Conservation (phyloP, 2,888 invertebrate species). For the Ectemnius continuus region DNA sequence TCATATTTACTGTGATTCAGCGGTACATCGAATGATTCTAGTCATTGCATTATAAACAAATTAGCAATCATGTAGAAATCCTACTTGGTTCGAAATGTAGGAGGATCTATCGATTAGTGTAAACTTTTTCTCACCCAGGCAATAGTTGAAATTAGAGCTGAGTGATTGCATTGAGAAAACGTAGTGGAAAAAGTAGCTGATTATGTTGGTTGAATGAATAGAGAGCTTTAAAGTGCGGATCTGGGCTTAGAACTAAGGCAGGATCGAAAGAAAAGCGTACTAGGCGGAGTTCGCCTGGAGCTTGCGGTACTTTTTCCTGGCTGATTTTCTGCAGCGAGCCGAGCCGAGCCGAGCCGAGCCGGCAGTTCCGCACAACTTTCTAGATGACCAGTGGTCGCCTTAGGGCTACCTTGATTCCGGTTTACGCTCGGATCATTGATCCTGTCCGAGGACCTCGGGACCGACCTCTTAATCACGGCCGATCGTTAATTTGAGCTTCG, state of each 20-base stretch:
- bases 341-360: conserved; percentile 26
- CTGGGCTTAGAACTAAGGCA: background rate
- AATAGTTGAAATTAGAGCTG: too few relatives aligned
- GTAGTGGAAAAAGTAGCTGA: too few relatives aligned
- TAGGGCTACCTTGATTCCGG: conserved; percentile 48
- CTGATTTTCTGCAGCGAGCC: conserved; percentile 20
- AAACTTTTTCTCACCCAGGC: too few relatives aligned
- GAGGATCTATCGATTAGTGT: too few relatives aligned
- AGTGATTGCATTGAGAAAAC: too few relatives aligned
- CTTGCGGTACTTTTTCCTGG: conserved; percentile 18
- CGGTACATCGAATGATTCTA: too few relatives aligned
- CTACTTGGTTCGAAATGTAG: too few relatives aligned
- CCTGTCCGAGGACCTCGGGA: conserved; percentile 59
- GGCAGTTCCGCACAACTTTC: conserved; percentile 54
- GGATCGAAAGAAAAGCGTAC: background rate
- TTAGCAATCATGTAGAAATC: too few relatives aligned
- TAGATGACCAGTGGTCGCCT: conserved; percentile 53
- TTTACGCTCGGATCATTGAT: conserved; percentile 56
- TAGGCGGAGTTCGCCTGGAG: background rate
- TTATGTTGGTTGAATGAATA: too few relatives aligned
- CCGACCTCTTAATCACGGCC: conserved; percentile 45
- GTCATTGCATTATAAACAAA: too few relatives aligned
- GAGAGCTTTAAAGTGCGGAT: background rate
- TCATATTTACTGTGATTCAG: too few relatives aligned
- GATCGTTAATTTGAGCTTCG: conserved; percentile 27